phyloP scores from a whole-genome alignment of 2,797 vertebrate species.

The Mycteria americana region DNA sequence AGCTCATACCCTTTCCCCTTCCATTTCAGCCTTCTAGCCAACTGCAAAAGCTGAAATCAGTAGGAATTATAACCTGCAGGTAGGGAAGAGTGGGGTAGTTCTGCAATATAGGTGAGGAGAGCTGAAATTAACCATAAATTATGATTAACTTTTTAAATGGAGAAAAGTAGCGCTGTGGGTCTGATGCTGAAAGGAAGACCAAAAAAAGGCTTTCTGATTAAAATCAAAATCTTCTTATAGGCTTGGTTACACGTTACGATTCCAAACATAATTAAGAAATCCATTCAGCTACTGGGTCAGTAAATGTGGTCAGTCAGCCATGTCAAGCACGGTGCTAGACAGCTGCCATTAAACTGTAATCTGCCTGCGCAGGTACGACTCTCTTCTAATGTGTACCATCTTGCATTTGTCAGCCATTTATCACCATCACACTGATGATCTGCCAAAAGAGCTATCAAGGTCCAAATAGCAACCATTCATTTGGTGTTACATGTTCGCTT shows the following conservation, averaged over 20 bases:
- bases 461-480: background rate
- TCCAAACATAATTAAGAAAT: background rate
- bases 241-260: background rate
- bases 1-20: background rate
- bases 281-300: background rate
- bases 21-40: background rate
- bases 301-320: background rate
- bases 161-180: background rate
- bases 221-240: background rate
- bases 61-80: background rate
- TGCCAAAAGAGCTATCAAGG: background rate
- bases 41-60: background rate
- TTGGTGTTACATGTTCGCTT: background rate
- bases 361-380: background rate
- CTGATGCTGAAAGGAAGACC: background rate
- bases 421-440: background rate
- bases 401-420: background rate
- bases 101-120: background rate
- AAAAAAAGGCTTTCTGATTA: background rate
- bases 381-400: background rate
- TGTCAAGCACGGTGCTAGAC: background rate
- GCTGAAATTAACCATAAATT: background rate
- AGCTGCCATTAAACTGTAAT: background rate
- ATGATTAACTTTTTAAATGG: background rate
- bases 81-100: background rate